phyloP scores from a whole-genome alignment of 2,113 vertebrate genomes.

The Oryzias celebensis region DNA sequence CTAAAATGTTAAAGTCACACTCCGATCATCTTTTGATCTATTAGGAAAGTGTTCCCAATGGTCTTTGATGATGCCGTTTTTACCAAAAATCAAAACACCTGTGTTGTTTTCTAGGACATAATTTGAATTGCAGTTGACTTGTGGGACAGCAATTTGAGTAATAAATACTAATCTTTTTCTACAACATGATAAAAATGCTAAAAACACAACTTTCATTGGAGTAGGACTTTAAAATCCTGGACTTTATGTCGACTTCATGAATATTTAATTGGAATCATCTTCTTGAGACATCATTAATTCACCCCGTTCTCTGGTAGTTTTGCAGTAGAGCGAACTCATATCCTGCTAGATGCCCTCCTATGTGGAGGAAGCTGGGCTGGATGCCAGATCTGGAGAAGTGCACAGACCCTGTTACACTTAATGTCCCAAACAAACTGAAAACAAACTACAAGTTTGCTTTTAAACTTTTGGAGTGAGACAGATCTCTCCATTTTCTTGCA shows the following conservation, averaged over 20 bases:
- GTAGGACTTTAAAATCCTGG: no score
- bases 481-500: conserved; percentile 26
- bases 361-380: conserved; percentile 25
- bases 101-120: no score
- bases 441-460: conserved; percentile 35
- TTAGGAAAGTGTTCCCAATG: no score
- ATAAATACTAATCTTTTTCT: neutral
- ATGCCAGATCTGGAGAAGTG: conserved; percentile 60
- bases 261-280: conserved; percentile 1
- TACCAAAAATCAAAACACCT: no score
- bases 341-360: conserved; percentile 32
- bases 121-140: no score
- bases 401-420: conserved; percentile 42
- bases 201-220: no score
- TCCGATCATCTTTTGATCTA: no score
- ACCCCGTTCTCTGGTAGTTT: conserved; percentile 10
- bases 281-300: conserved; percentile 3
- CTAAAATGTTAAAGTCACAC: no score
- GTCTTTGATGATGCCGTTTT: no score
- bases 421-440: conserved; percentile 53
- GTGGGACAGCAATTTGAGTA: no score
- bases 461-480: conserved; percentile 42
- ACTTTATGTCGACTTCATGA: neutral
- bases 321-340: conserved; percentile 18
- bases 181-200: no score